Base-by-base conservation (phyloP, 1,140 invertebrate species). In the Tetranychus urticae region DNA sequence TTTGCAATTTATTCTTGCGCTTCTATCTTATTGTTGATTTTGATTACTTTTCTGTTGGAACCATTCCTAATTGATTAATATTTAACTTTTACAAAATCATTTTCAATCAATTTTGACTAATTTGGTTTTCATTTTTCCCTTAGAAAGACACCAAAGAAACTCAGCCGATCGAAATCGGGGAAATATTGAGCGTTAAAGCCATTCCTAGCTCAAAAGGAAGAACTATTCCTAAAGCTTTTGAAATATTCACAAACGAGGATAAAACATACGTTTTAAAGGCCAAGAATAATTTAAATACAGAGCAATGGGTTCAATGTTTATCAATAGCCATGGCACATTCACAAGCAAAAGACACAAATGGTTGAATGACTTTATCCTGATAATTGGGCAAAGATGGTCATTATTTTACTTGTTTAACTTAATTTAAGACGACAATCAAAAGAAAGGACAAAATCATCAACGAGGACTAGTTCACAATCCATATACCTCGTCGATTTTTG, bases 181-280 rank as follows among this genome's bases (percentile, higher is more conserved):
- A 90, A 73, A 91, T 94, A 61, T 79, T 87, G 42, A 89, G 85
- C 64, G 88, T 94, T 1, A 87, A 90, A 71, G 88, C 91, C 8
- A 70, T 79, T 6, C 50, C 59, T 6, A 69, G 65, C 45, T 83
- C 82, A 1, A 76, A 85, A 60, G 84, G 82, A 55, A 79, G 86
- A 59, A 88, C 88, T 69, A 89, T 93, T 69, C 88, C 89, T 10
- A 89, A 88, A 73, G 88, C 88, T 2, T 93, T 94, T 75, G 89
- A 94, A 77, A 92, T 94, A 64, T 93, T 93, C 73, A 92, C 89
- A 1, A 84, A 84, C 56, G 73, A 75, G 60, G 86, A 92, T 70
- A 85, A 88, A 70, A 86, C 85, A 8, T 80, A 88, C 66, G 86
- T 91, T 67, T 78, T 93, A 58, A 93, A 92, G 75, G 88, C 89